Evolutionary conservation across 2,888 invertebrate species (phyloP).

Genomic region (Meghimatium bilineatum): DNA sequence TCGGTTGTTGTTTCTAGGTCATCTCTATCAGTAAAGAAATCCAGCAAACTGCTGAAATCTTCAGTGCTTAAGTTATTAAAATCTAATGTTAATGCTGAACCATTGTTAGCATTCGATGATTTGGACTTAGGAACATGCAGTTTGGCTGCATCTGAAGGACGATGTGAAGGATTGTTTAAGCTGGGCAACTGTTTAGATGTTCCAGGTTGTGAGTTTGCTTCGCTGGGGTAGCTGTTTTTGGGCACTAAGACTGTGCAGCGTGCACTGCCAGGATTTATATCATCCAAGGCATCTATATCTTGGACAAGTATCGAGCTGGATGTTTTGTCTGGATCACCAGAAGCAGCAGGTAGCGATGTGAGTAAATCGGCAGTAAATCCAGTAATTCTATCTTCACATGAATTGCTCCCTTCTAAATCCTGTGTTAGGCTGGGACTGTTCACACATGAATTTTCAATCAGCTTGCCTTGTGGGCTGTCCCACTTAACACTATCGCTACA

Average conservation of each 20-base stretch:
- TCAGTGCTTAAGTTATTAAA: background rate
- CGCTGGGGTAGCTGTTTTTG: background rate
- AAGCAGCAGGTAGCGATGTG: background rate
- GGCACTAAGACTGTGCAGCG: background rate
- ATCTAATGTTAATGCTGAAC: background rate
- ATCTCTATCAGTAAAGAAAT: background rate
- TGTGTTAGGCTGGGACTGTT: background rate
- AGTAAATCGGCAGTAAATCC: background rate
- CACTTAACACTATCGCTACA: background rate
- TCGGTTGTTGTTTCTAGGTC: background rate
- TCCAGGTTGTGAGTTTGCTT: conserved; percentile 5
- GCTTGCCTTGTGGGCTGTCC: background rate
- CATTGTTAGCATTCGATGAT: background rate
- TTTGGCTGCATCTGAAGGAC: background rate
- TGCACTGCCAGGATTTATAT: background rate
- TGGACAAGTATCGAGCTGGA: background rate
- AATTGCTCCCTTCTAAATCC: background rate
- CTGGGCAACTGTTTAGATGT: conserved; percentile 6
- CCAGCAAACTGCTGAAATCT: background rate
- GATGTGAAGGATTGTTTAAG: background rate
- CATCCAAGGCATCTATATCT: background rate
- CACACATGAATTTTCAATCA: background rate
- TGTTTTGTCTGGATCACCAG: background rate
- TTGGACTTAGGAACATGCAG: background rate
- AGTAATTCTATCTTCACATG: background rate